Percentiles rank a stretch among this genome's conserved stretches.
Evolutionary conservation across 2,113 vertebrate genomes (phyloP).

Genomic region (Tenrec ecaudatus): DNA sequence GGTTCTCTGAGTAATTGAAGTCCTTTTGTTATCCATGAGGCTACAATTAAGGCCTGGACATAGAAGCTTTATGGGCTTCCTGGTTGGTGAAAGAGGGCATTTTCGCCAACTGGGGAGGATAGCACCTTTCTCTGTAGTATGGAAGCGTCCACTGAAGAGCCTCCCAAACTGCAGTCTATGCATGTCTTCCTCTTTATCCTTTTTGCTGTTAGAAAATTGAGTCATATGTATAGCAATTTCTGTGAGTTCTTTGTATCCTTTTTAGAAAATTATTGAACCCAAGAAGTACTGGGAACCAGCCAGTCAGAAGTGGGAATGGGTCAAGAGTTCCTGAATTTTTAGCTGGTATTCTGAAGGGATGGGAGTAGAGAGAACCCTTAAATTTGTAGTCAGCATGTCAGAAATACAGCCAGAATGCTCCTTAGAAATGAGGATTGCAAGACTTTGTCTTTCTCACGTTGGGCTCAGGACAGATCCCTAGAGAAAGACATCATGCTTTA

Average conservation of each 20-base stretch:
- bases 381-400: not conserved
- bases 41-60: not conserved
- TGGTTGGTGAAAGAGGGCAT: not conserved
- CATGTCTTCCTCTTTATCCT: not conserved
- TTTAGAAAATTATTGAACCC: not conserved
- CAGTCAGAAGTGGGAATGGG: not conserved
- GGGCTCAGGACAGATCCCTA: too few species aligned
- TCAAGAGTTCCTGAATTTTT: not conserved
- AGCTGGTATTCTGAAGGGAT: not conserved
- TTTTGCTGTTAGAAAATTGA: not conserved
- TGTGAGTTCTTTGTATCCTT: not conserved
- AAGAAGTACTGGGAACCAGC: not conserved
- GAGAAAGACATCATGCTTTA: too few species aligned
- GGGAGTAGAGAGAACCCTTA: not conserved
- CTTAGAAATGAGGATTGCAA: too few species aligned
- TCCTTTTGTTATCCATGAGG: too few species aligned
- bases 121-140: not conserved
- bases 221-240: not conserved
- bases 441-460: too few species aligned
- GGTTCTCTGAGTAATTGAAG: too few species aligned
- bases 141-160: not conserved
- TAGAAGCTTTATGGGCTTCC: not conserved
- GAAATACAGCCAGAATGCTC: too few species aligned
- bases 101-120: not conserved
- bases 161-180: not conserved